These are phyloP conservation scores for Glossosoma conforme DNA, from an alignment of 1,140 invertebrate species.

Conservation along the genomic window DNA sequence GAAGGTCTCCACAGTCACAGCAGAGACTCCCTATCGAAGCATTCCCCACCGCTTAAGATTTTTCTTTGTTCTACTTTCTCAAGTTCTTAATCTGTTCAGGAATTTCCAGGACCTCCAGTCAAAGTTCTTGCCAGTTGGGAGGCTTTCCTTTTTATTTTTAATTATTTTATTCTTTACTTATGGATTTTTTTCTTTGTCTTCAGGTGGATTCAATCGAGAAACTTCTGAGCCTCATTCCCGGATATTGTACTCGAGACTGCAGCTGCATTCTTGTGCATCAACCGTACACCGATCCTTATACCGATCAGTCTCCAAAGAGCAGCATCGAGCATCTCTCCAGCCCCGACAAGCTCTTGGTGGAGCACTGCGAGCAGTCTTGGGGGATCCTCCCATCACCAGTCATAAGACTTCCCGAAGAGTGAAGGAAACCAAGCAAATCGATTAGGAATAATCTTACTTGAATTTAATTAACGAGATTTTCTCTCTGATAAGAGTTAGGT, in stretches of 20 bases:
- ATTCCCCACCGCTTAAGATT: no score
- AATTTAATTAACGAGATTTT: no score
- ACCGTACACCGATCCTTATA: slow-evolving; percentile 45
- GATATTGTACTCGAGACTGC: slow-evolving; percentile 44
- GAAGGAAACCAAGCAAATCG: no score
- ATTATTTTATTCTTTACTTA: background rate
- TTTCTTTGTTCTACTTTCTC: no score
- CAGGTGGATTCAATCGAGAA: slow-evolving; percentile 53
- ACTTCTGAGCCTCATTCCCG: slow-evolving; percentile 47
- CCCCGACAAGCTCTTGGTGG: slow-evolving; percentile 49
- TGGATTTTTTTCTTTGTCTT: slow-evolving; percentile 31
- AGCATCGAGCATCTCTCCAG: slow-evolving; percentile 41
- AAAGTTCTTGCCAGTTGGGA: no score
- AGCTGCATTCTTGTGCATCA: slow-evolving; percentile 52
- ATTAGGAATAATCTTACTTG: no score
- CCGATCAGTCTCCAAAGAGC: slow-evolving; percentile 42
- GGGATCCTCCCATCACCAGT: slow-evolving; percentile 48
- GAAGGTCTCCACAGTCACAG: no score
- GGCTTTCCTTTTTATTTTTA: slow-evolving; percentile 1
- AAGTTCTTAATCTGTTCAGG: no score
- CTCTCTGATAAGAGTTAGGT: no score
- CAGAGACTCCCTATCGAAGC: no score
- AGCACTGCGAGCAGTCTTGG: slow-evolving; percentile 55
- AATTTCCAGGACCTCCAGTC: no score
- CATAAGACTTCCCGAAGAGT: slow-evolving; percentile 54